Evolutionary conservation across 2,113 vertebrate genomes (phyloP).

Genomic region (Equus quagga): DNA sequence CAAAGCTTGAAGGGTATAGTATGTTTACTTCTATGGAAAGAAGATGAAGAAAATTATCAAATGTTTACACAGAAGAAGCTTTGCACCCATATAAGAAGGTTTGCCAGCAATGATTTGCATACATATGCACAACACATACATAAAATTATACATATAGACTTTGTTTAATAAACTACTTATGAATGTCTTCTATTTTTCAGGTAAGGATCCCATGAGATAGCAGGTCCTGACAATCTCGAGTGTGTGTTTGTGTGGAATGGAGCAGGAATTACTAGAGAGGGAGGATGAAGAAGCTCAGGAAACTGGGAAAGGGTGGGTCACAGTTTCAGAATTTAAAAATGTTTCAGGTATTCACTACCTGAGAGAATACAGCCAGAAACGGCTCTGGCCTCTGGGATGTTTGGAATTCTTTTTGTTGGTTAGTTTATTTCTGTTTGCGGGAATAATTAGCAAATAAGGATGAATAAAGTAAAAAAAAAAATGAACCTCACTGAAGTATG

Average conservation of each 20-base stretch:
- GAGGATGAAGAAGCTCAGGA: background rate
- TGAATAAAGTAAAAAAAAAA: background rate
- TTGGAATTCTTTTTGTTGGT: background rate
- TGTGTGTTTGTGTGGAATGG: background rate
- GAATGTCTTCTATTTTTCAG: background rate
- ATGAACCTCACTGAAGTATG: background rate
- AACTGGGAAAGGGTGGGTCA: background rate
- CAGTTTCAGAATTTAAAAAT: background rate
- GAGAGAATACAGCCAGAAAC: background rate
- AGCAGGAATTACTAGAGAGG: too few relatives aligned
- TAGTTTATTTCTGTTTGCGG: background rate
- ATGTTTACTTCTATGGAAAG: background rate
- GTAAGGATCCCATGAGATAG: background rate
- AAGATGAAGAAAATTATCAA: background rate
- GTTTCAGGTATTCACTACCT: background rate
- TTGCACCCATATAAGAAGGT: background rate
- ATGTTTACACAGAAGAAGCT: background rate
- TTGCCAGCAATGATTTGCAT: background rate
- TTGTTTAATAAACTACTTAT: background rate
- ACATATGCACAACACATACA: too few relatives aligned
- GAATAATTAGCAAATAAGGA: background rate
- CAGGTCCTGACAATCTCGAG: background rate
- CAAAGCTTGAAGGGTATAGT: background rate
- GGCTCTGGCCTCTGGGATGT: background rate
- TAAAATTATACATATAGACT: background rate